Evolutionary conservation across 2,797 vertebrate species (phyloP), one percentile per base, ranked within the genome.

Genomic region (Chelidonichthys spinosus): DNA sequence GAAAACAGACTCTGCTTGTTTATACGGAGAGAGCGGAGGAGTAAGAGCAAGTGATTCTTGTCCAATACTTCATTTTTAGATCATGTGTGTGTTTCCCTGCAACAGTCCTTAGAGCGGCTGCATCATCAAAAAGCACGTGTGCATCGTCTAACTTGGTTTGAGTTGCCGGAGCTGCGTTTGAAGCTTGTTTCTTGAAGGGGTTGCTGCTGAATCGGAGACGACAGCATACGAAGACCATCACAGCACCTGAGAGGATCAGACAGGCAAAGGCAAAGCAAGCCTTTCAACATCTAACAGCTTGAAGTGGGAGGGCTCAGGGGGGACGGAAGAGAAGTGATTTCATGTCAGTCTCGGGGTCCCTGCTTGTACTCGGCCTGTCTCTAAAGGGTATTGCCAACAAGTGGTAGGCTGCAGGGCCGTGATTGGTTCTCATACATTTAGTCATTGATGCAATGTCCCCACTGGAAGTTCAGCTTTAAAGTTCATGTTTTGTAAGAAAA

Each of bases 181-280:
- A 90, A 88, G 79, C 40, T 64, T 49, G 33, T 68, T 84, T 37
- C 68, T 76, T 1, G 1, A 66, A 79, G 74, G 81, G 66, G 78
- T 81, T 4, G 64, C 71, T 62, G 59, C 70, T 63, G 80, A 78
- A 87, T 85, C 73, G 72, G 46, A 80, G 55, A 85, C 63, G 89
- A 83, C 85, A 83, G 56, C 82, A 76, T 67, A 83, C 72, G 86
- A 81, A 88, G 78, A 78, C 76, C 73, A 54, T 85, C 87, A 81
- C 67, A 32, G 18, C 68, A 80, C 69, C 72, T 76, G 86, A 55
- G 46, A 3, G 4, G 75, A 81, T 88, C 53, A 87, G 88, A 91
- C 78, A 25, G 6, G 85, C 82, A 83, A 68, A 84, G 62, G 39
- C 69, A 80, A 85, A 72, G 65, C 59, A 68, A 83, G 46, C 63